phyloP scores from a whole-genome alignment of 2,113 vertebrate genomes.

The Melanocharis versteri region DNA sequence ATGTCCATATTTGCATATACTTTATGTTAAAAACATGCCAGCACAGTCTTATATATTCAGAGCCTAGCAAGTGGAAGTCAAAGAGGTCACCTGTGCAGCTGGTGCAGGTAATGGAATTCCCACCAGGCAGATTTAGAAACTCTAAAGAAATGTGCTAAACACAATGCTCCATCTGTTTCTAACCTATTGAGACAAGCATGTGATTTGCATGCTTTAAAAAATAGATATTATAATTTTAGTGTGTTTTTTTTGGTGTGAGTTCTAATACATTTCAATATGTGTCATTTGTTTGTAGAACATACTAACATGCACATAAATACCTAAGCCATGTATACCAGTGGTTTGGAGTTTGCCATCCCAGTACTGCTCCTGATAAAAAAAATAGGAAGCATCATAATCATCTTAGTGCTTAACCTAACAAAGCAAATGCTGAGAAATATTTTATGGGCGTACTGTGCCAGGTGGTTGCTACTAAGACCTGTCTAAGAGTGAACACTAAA shows the following conservation, averaged over 20 bases:
- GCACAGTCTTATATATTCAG: slow-evolving; percentile 63
- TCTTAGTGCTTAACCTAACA: neutral
- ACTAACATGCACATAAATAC: neutral
- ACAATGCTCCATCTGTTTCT: slow-evolving; percentile 66
- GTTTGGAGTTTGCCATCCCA: neutral
- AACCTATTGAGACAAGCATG: slow-evolving; percentile 37
- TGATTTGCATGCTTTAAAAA: neutral
- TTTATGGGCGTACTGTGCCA: neutral
- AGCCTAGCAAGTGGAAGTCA: slow-evolving; percentile 63
- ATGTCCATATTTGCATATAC: slow-evolving; percentile 64
- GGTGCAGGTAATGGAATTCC: slow-evolving; percentile 72
- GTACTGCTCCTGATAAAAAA: neutral
- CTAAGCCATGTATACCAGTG: neutral
- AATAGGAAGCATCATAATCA: neutral
- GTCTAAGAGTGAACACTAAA: neutral
- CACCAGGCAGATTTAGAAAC: slow-evolving; percentile 65
- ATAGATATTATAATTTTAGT: neutral
- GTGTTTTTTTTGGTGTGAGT: neutral
- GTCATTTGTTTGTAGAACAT: neutral
- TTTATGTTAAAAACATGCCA: slow-evolving; percentile 66
- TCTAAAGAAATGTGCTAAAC: slow-evolving; percentile 65
- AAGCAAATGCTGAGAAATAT: neutral
- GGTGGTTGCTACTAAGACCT: neutral
- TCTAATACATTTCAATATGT: neutral
- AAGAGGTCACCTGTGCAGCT: slow-evolving; percentile 72